phyloP scores from a whole-genome alignment of 2,797 vertebrate genomes.

The Eulemur coronatus region DNA sequence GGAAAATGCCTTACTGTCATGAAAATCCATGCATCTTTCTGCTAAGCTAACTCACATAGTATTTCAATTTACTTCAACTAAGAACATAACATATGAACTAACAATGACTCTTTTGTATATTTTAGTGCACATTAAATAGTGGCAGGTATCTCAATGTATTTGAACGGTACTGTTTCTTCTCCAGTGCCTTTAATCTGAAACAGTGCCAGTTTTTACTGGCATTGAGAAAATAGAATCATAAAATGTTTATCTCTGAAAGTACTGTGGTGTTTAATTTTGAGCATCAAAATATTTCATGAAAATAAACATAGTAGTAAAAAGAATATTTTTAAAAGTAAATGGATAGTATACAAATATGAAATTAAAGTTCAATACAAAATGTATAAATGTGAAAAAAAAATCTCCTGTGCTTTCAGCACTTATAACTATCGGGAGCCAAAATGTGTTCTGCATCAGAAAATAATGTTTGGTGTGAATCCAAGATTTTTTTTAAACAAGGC shows the following conservation, averaged over 20 bases:
- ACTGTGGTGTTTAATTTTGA: not conserved
- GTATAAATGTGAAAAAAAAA: not conserved
- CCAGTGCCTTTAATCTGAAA: not conserved
- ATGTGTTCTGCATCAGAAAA: not conserved
- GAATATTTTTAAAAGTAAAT: not conserved
- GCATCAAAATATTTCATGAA: not conserved
- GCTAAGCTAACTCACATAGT: not conserved
- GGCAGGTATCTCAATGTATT: not conserved
- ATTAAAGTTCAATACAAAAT: not conserved
- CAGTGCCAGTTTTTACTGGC: not conserved
- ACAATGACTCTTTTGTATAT: not conserved
- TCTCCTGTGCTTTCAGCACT: not conserved
- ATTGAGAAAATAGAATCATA: not conserved
- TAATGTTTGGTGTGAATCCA: not conserved
- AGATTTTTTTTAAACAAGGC: not conserved
- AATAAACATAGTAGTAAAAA: not conserved
- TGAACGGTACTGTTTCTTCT: not conserved
- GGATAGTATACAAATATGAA: not conserved
- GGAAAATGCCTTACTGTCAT: not conserved
- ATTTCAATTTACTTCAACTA: not conserved
- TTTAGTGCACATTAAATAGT: not conserved
- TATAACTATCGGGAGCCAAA: not conserved
- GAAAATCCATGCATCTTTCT: not conserved
- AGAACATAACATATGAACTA: not conserved
- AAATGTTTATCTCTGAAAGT: not conserved